Percentiles rank a stretch among this genome's conserved stretches.
These are phyloP conservation scores for Cotesia typhae DNA, from an alignment of 1,140 invertebrate species.

Conservation along the genomic window DNA sequence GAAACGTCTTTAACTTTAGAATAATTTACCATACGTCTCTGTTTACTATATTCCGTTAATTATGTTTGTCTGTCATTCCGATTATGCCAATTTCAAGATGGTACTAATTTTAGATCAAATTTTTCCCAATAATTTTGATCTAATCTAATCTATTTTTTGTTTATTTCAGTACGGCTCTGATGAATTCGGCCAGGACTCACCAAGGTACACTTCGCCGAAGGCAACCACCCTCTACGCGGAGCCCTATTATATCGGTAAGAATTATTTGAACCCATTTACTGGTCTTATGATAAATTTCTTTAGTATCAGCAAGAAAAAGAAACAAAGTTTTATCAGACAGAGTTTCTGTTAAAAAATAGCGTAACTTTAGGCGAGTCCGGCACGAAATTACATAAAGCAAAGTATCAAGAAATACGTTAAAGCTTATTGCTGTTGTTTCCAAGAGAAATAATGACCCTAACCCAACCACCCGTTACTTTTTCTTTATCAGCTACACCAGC, in stretches of 20 bases:
- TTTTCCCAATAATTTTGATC: background rate
- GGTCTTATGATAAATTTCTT: too few species aligned
- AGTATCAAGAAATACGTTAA: constrained; percentile 58
- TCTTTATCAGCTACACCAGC: background rate
- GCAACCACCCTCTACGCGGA: constrained; percentile 66
- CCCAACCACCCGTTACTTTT: constrained; percentile 16
- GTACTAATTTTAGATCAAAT: constrained; percentile 40
- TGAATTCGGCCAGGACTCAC: constrained; percentile 87
- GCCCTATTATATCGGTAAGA: constrained; percentile 66
- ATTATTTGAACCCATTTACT: too few species aligned
- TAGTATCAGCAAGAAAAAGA: background rate
- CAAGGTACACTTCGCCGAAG: constrained; percentile 86
- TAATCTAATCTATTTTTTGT: constrained; percentile 31
- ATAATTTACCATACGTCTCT: constrained; percentile 53
- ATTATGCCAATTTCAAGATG: constrained; percentile 54
- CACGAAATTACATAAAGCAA: constrained; percentile 55
- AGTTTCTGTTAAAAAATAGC: constrained; percentile 33
- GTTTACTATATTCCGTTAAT: constrained; percentile 14
- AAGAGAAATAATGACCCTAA: constrained; percentile 53
- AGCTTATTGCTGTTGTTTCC: constrained; percentile 62
- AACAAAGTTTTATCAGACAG: constrained; percentile 57
- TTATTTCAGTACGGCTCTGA: constrained; percentile 84
- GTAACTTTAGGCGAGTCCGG: constrained; percentile 27
- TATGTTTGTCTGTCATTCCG: constrained; percentile 52
- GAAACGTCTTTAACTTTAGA: constrained; percentile 41